These are phyloP conservation scores for Hippocampus guttulatus DNA, from an alignment of 2,113 vertebrate genomes.

Conservation along the genomic window DNA sequence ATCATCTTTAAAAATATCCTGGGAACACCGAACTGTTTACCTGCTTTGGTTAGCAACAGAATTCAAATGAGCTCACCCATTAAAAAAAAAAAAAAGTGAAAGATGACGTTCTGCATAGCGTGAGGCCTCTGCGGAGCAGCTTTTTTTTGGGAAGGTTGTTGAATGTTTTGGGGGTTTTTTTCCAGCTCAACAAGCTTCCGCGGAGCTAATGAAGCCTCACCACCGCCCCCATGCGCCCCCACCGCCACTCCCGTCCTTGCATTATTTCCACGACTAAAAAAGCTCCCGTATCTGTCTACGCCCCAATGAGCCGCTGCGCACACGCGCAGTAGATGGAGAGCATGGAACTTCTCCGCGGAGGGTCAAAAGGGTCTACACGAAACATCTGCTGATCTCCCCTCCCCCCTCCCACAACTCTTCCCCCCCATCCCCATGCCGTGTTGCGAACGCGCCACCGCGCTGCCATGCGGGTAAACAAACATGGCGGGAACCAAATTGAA, in stretches of 20 bases:
- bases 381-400: slow-evolving; percentile 64
- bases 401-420: neutral
- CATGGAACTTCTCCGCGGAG: slow-evolving; percentile 28
- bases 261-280: slow-evolving; percentile 49
- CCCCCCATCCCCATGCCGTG: slow-evolving; percentile 11
- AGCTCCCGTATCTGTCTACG: slow-evolving; percentile 49
- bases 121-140: neutral
- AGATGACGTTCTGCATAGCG: neutral
- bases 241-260: slow-evolving; percentile 33
- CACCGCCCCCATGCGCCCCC: slow-evolving; percentile 11
- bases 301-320: slow-evolving; percentile 34
- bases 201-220: slow-evolving; percentile 63
- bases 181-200: slow-evolving; percentile 60
- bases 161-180: slow-evolving; percentile 50
- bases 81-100: neutral
- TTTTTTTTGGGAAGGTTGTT: slow-evolving; percentile 15
- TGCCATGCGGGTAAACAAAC: slow-evolving; percentile 56
- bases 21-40: neutral
- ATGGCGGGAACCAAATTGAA: slow-evolving; percentile 52
- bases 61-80: neutral
- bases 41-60: neutral
- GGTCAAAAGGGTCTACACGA: slow-evolving; percentile 45
- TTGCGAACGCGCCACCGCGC: slow-evolving; percentile 45
- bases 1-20: too few relatives aligned
- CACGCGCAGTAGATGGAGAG: slow-evolving; percentile 44